These are phyloP conservation scores for Pseudomyrmex cubaensis DNA, from an alignment of 1,140 invertebrate species.

Conservation along the genomic window DNA sequence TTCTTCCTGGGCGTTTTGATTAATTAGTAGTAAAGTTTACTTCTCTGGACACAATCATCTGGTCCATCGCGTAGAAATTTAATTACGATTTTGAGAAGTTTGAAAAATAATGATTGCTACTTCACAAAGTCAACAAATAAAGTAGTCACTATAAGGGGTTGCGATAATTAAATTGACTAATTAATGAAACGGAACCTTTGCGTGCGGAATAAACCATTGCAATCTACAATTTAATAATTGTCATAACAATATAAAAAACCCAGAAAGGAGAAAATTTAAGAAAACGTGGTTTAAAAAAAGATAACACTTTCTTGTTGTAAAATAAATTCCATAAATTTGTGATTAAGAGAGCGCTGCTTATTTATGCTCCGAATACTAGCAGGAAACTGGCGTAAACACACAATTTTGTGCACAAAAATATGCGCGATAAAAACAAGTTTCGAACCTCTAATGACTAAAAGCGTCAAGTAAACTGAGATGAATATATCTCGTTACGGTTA, in stretches of 20 bases:
- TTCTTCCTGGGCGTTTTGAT: slow-evolving; percentile 27
- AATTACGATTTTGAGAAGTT: slow-evolving; percentile 35
- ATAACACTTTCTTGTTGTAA: too few relatives aligned
- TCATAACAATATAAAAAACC: too few relatives aligned
- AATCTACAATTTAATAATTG: too few relatives aligned
- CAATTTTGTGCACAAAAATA: not conserved
- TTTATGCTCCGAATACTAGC: not conserved
- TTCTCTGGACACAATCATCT: not conserved
- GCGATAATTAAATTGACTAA: slow-evolving; percentile 17
- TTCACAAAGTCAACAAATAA: not conserved
- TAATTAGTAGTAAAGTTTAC: not conserved
- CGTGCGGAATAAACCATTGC: too few relatives aligned
- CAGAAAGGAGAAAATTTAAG: too few relatives aligned
- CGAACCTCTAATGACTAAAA: slow-evolving; percentile 31
- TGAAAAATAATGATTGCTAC: slow-evolving; percentile 1
- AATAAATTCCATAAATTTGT: too few relatives aligned
- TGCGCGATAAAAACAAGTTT: not conserved
- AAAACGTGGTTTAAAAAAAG: too few relatives aligned
- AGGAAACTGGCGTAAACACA: not conserved
- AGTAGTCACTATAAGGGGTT: not conserved
- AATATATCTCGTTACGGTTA: slow-evolving; percentile 31
- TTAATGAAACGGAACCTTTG: not conserved
- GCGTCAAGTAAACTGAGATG: slow-evolving; percentile 27
- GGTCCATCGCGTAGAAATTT: too few relatives aligned
- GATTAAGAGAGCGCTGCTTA: not conserved